Evolutionary conservation across 92 coral and sea anemone species (phyloP).

Genomic region (Palythoa grandiflora): DNA sequence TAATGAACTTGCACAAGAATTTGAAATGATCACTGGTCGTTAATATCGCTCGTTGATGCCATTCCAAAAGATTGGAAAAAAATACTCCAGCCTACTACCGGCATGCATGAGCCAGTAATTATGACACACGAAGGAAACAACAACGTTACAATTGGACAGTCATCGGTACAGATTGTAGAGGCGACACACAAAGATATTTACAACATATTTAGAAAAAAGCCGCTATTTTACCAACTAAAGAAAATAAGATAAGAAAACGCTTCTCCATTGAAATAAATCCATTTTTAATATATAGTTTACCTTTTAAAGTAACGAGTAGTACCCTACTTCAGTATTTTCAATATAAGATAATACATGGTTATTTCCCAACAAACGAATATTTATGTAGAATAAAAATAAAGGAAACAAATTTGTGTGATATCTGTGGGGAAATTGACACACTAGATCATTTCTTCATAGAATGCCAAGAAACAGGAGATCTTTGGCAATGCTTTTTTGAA

Average conservation of each 20-base stretch:
- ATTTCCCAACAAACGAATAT: slow-evolving; percentile 6
- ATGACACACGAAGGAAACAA: background rate
- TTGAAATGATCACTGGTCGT: slow-evolving; percentile 13
- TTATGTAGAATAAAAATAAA: slow-evolving; percentile 12
- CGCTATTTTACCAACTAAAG: slow-evolving; percentile 16
- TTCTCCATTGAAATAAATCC: background rate
- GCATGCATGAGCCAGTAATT: background rate
- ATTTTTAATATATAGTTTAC: slow-evolving; percentile 14
- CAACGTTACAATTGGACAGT: slow-evolving; percentile 10
- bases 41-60: slow-evolving; percentile 1
- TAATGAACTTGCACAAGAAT: background rate
- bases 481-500: slow-evolving; percentile 21
- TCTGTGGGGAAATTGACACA: slow-evolving; percentile 21
- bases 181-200: background rate
- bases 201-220: slow-evolving; percentile 6
- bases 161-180: background rate
- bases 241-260: slow-evolving; percentile 2
- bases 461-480: slow-evolving; percentile 24
- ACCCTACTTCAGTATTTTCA: slow-evolving; percentile 16
- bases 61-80: slow-evolving; percentile 20
- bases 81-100: background rate
- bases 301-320: slow-evolving; percentile 18
- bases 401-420: slow-evolving; percentile 12
- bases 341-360: background rate
- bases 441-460: slow-evolving; percentile 33